Evolutionary conservation across 2,888 invertebrate species (phyloP).

Genomic region (Oligia latruncula): DNA sequence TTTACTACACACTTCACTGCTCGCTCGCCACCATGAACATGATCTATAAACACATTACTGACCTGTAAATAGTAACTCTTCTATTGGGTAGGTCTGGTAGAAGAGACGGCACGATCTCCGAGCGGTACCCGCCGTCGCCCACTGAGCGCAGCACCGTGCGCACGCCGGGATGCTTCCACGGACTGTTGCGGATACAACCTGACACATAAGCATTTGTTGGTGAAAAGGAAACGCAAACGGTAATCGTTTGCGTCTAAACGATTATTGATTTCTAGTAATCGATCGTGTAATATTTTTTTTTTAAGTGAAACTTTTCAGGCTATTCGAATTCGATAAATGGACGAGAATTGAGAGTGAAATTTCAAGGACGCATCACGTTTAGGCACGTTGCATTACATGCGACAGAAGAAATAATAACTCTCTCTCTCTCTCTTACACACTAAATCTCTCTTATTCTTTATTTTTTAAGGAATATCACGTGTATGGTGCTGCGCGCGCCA

Average conservation of each 20-base stretch:
- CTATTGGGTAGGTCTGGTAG: slow-evolving; percentile 92
- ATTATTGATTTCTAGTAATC: neutral
- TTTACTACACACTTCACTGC: too few relatives aligned
- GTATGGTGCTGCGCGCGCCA: too few relatives aligned
- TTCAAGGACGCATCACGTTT: neutral
- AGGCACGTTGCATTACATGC: neutral
- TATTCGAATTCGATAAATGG: neutral
- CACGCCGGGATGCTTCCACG: slow-evolving; percentile 92
- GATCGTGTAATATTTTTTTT: neutral
- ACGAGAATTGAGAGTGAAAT: neutral
- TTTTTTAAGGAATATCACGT: neutral
- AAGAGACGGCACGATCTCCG: slow-evolving; percentile 91
- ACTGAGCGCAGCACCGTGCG: slow-evolving; percentile 88
- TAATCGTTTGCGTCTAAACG: too few relatives aligned
- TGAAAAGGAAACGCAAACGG: neutral
- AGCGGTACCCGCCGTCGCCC: slow-evolving; percentile 88
- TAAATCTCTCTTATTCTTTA: neutral
- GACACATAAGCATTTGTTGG: neutral
- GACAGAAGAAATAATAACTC: neutral
- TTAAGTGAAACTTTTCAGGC: neutral
- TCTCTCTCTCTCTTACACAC: neutral
- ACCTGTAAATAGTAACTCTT: slow-evolving; percentile 81
- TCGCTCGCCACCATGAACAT: too few relatives aligned
- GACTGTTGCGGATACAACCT: slow-evolving; percentile 88
- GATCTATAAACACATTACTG: too few relatives aligned